Evolutionary conservation across 2,113 vertebrate species (phyloP).

Genomic region (Chelonoidis abingdonii): DNA sequence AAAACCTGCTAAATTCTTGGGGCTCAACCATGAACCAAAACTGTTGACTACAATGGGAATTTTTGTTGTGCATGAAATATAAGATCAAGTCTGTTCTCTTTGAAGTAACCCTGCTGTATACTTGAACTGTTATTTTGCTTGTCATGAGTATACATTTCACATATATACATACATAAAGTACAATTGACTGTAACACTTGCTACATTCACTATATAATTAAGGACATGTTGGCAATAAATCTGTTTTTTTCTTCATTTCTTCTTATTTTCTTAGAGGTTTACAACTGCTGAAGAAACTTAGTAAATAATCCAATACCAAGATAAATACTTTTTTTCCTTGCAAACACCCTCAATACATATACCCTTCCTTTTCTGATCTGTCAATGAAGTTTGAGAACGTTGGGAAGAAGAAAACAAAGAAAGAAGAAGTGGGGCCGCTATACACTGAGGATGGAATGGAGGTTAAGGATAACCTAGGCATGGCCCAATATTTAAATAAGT

Average conservation of each 20-base stretch:
- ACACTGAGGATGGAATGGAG: no score
- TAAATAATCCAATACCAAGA: not conserved
- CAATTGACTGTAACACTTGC: not conserved
- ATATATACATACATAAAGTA: not conserved
- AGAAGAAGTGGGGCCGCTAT: no score
- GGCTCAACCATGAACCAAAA: not conserved
- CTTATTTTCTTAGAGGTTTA: not conserved
- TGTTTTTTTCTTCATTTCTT: not conserved
- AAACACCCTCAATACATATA: not conserved
- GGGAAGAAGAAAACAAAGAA: no score
- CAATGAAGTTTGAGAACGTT: not conserved
- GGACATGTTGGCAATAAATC: constrained; percentile 10
- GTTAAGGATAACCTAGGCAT: no score
- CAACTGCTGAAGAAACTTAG: not conserved
- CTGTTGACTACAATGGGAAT: not conserved
- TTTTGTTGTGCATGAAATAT: not conserved
- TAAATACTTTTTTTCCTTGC: not conserved
- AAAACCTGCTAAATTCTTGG: not conserved
- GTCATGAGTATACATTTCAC: not conserved
- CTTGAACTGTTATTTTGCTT: not conserved
- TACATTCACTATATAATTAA: not conserved
- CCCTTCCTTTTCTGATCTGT: not conserved
- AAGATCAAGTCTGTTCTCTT: not conserved
- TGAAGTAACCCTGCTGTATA: not conserved
- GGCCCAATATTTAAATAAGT: no score